Evolutionary conservation across 2,113 vertebrate genomes (phyloP).

Genomic region (Lepidothrix coronata): DNA sequence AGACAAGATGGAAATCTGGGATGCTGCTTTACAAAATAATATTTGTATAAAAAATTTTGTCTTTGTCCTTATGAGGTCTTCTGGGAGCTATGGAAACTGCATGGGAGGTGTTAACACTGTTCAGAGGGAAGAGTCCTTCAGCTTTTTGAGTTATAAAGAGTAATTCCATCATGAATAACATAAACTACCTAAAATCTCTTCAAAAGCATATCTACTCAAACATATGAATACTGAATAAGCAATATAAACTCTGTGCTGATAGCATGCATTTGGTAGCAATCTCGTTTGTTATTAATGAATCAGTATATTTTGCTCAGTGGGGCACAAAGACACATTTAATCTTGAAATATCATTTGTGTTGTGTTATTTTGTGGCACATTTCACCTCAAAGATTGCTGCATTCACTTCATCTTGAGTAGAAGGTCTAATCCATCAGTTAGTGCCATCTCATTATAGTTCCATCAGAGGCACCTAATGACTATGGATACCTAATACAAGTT

Average conservation of each 20-base stretch:
- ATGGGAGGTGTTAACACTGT: neutral
- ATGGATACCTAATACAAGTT: neutral
- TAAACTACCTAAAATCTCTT: neutral
- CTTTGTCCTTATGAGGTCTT: neutral
- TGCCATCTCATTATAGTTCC: constrained; percentile 2
- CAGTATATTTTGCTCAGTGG: neutral
- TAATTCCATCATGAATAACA: neutral
- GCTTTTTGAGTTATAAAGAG: neutral
- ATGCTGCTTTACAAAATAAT: neutral
- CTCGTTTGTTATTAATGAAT: constrained; percentile 7
- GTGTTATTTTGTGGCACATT: neutral
- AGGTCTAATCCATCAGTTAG: constrained; percentile 2
- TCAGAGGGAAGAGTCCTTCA: neutral
- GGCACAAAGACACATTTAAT: neutral
- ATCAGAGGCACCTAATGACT: neutral
- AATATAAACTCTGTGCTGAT: neutral
- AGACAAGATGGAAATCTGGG: neutral
- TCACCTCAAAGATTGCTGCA: constrained; percentile 17
- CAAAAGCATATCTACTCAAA: neutral
- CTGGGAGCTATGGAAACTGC: neutral
- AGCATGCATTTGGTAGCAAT: neutral
- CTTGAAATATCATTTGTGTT: neutral
- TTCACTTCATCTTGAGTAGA: neutral
- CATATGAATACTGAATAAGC: neutral
- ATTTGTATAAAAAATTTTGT: neutral